Percentiles rank a stretch among this genome's conserved stretches.
Evolutionary conservation across 92 coral and sea anemone genomes (phyloP).

Genomic region (Epizoanthus ramosus): DNA sequence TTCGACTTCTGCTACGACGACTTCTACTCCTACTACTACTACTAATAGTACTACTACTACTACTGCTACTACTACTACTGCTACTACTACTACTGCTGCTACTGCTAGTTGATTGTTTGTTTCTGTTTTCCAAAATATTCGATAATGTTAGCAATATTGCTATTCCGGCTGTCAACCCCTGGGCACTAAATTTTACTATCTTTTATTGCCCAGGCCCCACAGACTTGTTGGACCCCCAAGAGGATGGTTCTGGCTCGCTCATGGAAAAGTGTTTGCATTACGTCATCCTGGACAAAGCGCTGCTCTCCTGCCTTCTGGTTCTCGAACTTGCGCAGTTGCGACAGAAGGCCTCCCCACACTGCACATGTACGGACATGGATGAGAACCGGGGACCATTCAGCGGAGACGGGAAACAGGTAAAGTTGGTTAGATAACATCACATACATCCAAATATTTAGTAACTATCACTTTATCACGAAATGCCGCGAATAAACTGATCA

Average conservation of each 20-base stretch:
- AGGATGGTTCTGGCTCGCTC: conserved; percentile 62
- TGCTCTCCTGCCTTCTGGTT: conserved; percentile 77
- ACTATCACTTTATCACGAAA: too few species aligned
- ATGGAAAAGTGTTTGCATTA: conserved; percentile 83
- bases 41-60: too few species aligned
- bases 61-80: too few species aligned
- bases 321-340: conserved; percentile 68
- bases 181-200: not conserved
- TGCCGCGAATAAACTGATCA: too few species aligned
- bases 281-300: conserved; percentile 85
- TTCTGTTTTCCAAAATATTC: too few species aligned
- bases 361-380: not conserved
- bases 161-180: not conserved
- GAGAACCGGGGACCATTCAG: not conserved
- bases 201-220: conserved; percentile 56
- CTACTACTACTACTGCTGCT: too few species aligned
- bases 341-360: conserved; percentile 18
- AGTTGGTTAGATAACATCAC: not conserved
- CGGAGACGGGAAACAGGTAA: conserved; percentile 22
- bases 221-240: conserved; percentile 70
- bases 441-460: too few species aligned
- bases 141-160: too few species aligned
- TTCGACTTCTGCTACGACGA: too few species aligned
- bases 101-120: too few species aligned
- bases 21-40: too few species aligned